Conservation (phyloP, 2,888 invertebrate genomes). For the Ophion ellenae region DNA sequence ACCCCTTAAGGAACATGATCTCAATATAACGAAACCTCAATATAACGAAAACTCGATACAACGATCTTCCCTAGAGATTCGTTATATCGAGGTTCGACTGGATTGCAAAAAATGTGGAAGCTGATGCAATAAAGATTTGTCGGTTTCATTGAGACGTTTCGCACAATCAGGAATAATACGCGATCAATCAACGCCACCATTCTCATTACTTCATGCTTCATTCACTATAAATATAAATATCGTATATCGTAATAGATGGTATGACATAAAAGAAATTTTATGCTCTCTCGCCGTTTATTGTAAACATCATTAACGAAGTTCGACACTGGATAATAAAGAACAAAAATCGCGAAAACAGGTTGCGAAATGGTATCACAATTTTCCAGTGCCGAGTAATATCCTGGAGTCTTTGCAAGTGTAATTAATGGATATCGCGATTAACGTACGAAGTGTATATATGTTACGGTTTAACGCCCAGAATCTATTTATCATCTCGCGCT, state of each 20-base stretch:
- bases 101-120: not conserved
- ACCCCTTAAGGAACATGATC: too few species aligned
- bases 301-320: slow-evolving; percentile 11
- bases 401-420: not conserved
- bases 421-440: not conserved
- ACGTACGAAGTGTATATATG: not conserved
- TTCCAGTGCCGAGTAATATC: slow-evolving; percentile 30
- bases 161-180: not conserved
- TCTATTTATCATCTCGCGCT: not conserved
- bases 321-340: slow-evolving; percentile 2
- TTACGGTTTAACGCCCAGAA: slow-evolving; percentile 34
- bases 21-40: too few species aligned
- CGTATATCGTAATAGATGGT: not conserved
- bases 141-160: not conserved
- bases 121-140: not conserved
- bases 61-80: too few species aligned
- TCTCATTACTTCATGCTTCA: not conserved
- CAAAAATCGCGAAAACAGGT: slow-evolving; percentile 34
- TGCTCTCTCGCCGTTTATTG: not conserved
- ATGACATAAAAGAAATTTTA: not conserved
- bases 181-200: slow-evolving; percentile 1
- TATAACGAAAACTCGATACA: too few species aligned
- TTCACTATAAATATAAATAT: not conserved
- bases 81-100: too few species aligned
- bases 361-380: slow-evolving; percentile 35